Evolutionary conservation across 2,113 vertebrate species (phyloP).

Genomic region (Podilymbus podiceps): DNA sequence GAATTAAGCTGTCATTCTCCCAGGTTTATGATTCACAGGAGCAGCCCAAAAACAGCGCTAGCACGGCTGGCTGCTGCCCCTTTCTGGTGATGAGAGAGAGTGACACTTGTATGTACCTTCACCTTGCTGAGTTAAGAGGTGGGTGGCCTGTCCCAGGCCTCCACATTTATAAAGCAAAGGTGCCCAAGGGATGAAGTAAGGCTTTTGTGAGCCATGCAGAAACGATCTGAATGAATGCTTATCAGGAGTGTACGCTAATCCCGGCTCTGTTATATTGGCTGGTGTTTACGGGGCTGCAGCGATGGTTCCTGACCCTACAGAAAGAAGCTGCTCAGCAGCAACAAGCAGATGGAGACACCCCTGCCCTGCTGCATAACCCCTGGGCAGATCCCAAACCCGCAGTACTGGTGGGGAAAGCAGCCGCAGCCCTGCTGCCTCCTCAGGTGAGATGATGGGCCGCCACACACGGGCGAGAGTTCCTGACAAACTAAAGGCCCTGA

Average conservation of each 20-base stretch:
- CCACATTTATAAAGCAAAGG: fast-evolving
- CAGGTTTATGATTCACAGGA: background rate
- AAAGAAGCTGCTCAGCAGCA: fast-evolving
- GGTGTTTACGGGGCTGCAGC: fast-evolving
- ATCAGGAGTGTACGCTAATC: fast-evolving
- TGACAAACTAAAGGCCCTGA: too few species aligned
- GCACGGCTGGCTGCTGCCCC: constrained; percentile 45
- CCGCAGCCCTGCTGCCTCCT: background rate
- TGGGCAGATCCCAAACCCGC: background rate
- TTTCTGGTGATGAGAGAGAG: background rate
- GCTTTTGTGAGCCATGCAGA: background rate
- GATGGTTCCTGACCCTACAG: fast-evolving
- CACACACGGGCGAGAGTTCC: too few species aligned
- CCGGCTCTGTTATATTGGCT: fast-evolving
- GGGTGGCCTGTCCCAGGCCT: background rate
- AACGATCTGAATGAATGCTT: fast-evolving
- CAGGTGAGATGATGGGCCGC: too few species aligned
- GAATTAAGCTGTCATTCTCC: background rate
- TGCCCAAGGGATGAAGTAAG: background rate
- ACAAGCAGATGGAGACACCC: fast-evolving
- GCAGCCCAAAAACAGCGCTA: background rate
- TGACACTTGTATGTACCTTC: background rate
- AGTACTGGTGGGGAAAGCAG: fast-evolving
- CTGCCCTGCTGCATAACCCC: background rate
- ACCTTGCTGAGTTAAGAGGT: fast-evolving